These are phyloP conservation scores for Pasiphila rectangulata DNA, from an alignment of 2,888 invertebrate genomes.

Conservation along the genomic window DNA sequence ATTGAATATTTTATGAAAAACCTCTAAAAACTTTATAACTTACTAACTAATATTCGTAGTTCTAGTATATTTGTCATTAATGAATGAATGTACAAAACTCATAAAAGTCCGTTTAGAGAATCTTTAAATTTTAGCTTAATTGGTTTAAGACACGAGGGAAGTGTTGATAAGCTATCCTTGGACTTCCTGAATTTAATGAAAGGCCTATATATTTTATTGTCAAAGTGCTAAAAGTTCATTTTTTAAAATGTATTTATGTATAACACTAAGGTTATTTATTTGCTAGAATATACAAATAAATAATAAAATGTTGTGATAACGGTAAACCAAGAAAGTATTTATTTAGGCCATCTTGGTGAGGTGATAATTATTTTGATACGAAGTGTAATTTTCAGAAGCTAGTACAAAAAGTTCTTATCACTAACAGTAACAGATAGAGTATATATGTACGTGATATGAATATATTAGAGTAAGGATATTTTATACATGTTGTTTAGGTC, in stretches of 20 bases:
- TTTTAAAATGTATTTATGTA: slow-evolving; percentile 7
- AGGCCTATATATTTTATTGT: slow-evolving; percentile 34
- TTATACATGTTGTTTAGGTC: slow-evolving; percentile 31
- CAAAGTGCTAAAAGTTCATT: slow-evolving; percentile 26
- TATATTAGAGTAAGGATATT: slow-evolving; percentile 25
- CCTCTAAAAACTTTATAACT: slow-evolving; percentile 20
- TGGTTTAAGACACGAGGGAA: no score
- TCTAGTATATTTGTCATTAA: no score
- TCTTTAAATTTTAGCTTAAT: no score
- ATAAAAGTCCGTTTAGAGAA: no score
- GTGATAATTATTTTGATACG: slow-evolving; percentile 17
- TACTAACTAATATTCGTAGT: background rate
- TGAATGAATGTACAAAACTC: no score
- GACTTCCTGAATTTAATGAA: no score
- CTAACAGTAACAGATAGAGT: slow-evolving; percentile 21
- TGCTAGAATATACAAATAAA: background rate
- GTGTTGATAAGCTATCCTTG: no score
- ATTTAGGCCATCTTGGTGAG: slow-evolving; percentile 19
- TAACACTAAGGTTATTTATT: no score
- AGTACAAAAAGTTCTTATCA: slow-evolving; percentile 21
- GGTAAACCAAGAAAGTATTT: background rate
- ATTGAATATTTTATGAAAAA: slow-evolving; percentile 24
- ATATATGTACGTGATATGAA: slow-evolving; percentile 6
- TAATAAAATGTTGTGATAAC: background rate
- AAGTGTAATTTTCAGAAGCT: slow-evolving; percentile 22